Evolutionary conservation across 37 sponge, comb jelly and placozoan species (phyloP), one percentile per base, ranked within the genome.

Genomic region (Amphimedon queenslandica): DNA sequence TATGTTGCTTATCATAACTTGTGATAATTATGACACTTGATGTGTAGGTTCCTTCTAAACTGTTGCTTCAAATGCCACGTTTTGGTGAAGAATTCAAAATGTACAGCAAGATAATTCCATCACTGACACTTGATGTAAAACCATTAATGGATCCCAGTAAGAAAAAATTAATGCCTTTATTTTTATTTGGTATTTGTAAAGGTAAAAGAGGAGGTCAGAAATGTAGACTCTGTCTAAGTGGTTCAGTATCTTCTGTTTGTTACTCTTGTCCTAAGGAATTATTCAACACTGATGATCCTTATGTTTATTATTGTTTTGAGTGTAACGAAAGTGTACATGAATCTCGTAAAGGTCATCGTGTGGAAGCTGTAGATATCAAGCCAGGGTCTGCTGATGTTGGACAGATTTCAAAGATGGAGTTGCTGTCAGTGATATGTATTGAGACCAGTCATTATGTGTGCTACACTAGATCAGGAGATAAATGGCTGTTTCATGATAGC

Each of bases 361-460:
- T 47, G 53, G 53, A 47, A 47, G 53, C 8, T 8, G 13, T 47
- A 47, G 53, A 47, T 18, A 13, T 47, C 13, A 47, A 47, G 53
- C 74, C 23, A 42, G 18, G 40, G 64, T 27, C 29, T 10, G 37
- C 42, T 27, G 42, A 63, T 40, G 18, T 25, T 42, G 38, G 16
- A 40, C 40, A 58, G 32, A 32, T 2, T 1, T 69, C 18, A 28
- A 39, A 68, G 55, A 47, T 95, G 78, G 85, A 93, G 58, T 73
- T 97, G 21, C 66, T 90, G 55, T 94, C 98, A 58, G 94, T 97
- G 32, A 66, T 97, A 40, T 90, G 94, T 53, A 93, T 93, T 58
- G 94, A 93, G 69, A 97, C 88, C 64, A 97, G 94, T 79, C 98
- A 97, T 72, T 93, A 97, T 63, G 94, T 97, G 58, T 90, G 95